These are phyloP conservation scores for Anastrepha obliqua DNA, from an alignment of 1,140 invertebrate genomes.

Conservation along the genomic window DNA sequence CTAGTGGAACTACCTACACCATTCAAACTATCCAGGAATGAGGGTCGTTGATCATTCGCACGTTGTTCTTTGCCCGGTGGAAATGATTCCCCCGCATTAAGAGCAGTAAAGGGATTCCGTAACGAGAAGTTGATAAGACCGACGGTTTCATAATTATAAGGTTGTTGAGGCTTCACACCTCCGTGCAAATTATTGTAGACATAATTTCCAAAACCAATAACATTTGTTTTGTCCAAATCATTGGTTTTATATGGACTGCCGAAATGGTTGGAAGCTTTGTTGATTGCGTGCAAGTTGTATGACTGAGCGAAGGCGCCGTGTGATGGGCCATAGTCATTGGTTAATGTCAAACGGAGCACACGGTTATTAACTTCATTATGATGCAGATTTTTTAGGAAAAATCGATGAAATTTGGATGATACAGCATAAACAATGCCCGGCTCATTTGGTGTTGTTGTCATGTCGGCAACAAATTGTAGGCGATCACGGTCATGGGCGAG, in stretches of 20 bases:
- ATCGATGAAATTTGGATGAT: slow-evolving; percentile 85
- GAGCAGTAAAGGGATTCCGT: slow-evolving; percentile 69
- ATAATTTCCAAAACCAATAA: slow-evolving; percentile 29
- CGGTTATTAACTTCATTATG: slow-evolving; percentile 79
- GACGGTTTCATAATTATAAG: slow-evolving; percentile 65
- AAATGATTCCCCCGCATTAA: slow-evolving; percentile 71
- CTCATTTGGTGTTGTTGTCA: slow-evolving; percentile 80
- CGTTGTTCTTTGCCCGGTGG: slow-evolving; percentile 67
- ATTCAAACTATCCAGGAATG: slow-evolving; percentile 66
- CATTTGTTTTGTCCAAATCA: slow-evolving; percentile 36
- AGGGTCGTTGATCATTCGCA: slow-evolving; percentile 62
- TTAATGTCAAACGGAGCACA: slow-evolving; percentile 76
- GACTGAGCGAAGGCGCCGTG: slow-evolving; percentile 56
- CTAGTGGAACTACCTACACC: slow-evolving; percentile 38
- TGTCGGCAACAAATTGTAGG: slow-evolving; percentile 85
- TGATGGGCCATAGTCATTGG: slow-evolving; percentile 37
- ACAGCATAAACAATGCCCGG: slow-evolving; percentile 82
- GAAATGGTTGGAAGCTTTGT: slow-evolving; percentile 36
- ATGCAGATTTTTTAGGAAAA: slow-evolving; percentile 80
- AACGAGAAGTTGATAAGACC: slow-evolving; percentile 64
- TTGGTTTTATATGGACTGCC: slow-evolving; percentile 54
- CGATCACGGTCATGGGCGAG: slow-evolving; percentile 81
- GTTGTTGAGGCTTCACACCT: slow-evolving; percentile 45
- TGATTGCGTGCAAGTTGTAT: slow-evolving; percentile 58
- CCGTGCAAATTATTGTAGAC: not conserved